Evolutionary conservation across 2,888 invertebrate genomes (phyloP), one percentile per base, ranked within the genome.

Genomic region (Lypha dubia): DNA sequence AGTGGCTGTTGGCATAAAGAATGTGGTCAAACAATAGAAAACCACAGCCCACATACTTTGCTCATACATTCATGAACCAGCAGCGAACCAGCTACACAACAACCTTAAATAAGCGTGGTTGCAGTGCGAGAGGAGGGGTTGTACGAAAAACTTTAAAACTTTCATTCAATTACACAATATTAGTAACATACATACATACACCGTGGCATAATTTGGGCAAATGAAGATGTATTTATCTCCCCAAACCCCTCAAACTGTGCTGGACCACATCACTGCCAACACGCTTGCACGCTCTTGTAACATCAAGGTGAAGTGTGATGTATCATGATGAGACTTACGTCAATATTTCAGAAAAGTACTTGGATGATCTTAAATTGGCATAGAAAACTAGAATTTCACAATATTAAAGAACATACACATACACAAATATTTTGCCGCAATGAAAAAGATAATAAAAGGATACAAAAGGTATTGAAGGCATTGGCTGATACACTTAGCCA

Each of bases 291-390:
- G 6, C 46, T 22, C 44, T 32, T 65, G 41, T 32, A 71, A 73
- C 67, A 73, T 53, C 77, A 83, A 83, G 82, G 77, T 77, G 60
- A 83, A 82, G 65, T 73, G 53, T 32, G 62, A 65, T 56, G 51
- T 28, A 56, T 24, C 15, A n/a, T 11, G 22, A 76, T 46, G 38
- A 46, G 8, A 49, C 24, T 68, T 49, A 63, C 44, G 68, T 63
- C 62, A 56, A 68, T 79, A 15, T 63, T 60, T 28, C 38, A 44
- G 28, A 74, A 73, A 81, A 67, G 5, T 68, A 56, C 62, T 68
- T 79, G 22, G 41, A 68, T 74, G 62, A 41, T 63, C 68, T 58
- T 62, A 79, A 83, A 79, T 79, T 79, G 77, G 73, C 68, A 74
- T 28, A 60, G 44, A 65, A 68, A 56, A 44, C 35, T 13, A 53